Conservation (phyloP, 2,113 vertebrate genomes). For the Donacobius atricapilla region DNA sequence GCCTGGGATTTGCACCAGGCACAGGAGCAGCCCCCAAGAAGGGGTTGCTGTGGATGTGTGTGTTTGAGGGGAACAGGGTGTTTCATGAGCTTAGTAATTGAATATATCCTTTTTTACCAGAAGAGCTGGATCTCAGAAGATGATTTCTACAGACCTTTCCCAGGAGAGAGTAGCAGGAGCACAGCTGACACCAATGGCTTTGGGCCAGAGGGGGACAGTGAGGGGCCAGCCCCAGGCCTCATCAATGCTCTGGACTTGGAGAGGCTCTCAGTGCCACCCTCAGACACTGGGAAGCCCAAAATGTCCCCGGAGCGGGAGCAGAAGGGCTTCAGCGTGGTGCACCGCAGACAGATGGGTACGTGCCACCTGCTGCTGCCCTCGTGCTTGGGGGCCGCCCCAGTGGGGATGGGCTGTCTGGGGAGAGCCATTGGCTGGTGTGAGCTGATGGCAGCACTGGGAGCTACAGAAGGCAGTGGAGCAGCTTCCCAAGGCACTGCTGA, state of each 20-base stretch:
- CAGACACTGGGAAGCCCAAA: neutral
- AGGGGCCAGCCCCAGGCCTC: neutral
- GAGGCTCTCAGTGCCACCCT: neutral
- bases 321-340: constrained; percentile 81
- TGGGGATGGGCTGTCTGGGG: neutral
- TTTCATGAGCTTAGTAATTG: fast-evolving
- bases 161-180: neutral
- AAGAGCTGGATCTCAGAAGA: constrained; percentile 92
- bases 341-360: constrained; percentile 88
- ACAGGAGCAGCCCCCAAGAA: fast-evolving
- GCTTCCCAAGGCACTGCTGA: neutral
- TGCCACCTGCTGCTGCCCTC: neutral
- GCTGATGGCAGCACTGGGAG: neutral
- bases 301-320: constrained; percentile 14
- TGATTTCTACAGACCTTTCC: constrained; percentile 83
- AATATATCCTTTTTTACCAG: constrained; percentile 27
- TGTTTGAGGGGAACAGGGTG: neutral
- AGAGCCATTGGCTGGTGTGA: fast-evolving
- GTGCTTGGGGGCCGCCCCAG: neutral
- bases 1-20: neutral
- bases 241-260: constrained; percentile 44
- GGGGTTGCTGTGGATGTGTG: fast-evolving
- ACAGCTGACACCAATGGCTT: neutral
- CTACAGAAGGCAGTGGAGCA: neutral
- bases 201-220: neutral